A percentile compares a stretch with the other conserved stretches of the same genome.
Evolutionary conservation across 2,797 vertebrate species (phyloP).

Genomic region (Steatocranus sp.): DNA sequence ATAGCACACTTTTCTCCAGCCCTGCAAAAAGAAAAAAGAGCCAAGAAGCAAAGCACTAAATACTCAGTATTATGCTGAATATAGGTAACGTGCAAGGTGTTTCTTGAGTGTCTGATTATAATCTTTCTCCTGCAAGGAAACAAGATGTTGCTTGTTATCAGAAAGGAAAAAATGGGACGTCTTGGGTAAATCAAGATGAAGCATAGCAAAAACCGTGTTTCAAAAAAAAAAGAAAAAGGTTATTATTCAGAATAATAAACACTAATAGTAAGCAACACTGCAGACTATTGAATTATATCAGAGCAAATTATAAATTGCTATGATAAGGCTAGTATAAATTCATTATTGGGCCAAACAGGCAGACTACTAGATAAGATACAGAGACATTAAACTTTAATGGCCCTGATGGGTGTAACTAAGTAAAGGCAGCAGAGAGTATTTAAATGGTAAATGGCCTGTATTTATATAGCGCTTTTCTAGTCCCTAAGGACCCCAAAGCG

Average conservation of each 20-base stretch:
- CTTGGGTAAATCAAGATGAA: not conserved
- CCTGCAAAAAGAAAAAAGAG: not conserved
- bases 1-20: not conserved
- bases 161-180: not conserved
- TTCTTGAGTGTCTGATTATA: not conserved
- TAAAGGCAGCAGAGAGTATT: not conserved
- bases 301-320: not conserved
- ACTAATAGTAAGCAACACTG: not conserved
- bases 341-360: not conserved
- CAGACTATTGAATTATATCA: not conserved
- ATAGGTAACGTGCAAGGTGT: not conserved
- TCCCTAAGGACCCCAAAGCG: not conserved
- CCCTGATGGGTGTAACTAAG: not conserved
- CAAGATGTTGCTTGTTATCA: not conserved
- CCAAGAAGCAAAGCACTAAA: not conserved
- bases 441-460: not conserved
- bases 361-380: not conserved
- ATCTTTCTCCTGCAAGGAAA: not conserved
- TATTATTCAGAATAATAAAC: not conserved
- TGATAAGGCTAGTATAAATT: not conserved
- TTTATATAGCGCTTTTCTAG: not conserved
- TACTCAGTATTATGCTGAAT: not conserved
- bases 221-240: not conserved
- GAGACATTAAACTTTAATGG: constrained; percentile 1
- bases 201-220: not conserved